Evolutionary conservation across 2,888 invertebrate genomes (phyloP).

Genomic region (Rhimphoctona megacephalus): DNA sequence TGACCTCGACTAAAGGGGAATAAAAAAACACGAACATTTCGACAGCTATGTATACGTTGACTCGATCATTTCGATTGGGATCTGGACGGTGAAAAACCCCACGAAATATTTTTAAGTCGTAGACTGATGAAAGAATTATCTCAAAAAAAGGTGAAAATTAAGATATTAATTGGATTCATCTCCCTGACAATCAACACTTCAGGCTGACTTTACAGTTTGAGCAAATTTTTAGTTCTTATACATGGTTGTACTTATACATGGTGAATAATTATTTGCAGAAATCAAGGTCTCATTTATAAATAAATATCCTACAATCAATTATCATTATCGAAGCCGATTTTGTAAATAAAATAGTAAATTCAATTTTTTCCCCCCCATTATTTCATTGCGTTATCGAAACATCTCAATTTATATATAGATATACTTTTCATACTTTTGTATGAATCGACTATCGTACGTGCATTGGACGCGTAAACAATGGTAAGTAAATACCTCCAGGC

Average conservation of each 20-base stretch:
- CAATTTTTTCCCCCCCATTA: background rate
- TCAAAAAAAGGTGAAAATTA: background rate
- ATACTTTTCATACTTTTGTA: constrained; percentile 9
- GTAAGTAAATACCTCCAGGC: constrained; percentile 69
- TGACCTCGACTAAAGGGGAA: constrained; percentile 16
- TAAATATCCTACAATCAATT: background rate
- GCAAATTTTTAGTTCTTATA: background rate
- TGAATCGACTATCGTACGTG: constrained; percentile 41
- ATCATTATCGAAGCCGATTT: background rate
- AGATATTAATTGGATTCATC: background rate
- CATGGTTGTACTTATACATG: background rate
- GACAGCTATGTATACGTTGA: constrained; percentile 20
- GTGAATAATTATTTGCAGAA: background rate
- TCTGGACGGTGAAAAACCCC: background rate
- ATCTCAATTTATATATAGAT: constrained; percentile 6
- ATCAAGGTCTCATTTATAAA: background rate
- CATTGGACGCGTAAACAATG: constrained; percentile 47
- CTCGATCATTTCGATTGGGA: constrained; percentile 29
- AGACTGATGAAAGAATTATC: constrained; percentile 10
- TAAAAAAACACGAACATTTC: constrained; percentile 1
- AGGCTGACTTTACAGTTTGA: background rate
- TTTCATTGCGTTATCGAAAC: background rate
- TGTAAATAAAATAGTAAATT: background rate
- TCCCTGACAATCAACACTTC: background rate
- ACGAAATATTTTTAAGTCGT: constrained; percentile 9